phyloP scores from a whole-genome alignment of 2,888 invertebrate species.

The Amphiduros pacificus region DNA sequence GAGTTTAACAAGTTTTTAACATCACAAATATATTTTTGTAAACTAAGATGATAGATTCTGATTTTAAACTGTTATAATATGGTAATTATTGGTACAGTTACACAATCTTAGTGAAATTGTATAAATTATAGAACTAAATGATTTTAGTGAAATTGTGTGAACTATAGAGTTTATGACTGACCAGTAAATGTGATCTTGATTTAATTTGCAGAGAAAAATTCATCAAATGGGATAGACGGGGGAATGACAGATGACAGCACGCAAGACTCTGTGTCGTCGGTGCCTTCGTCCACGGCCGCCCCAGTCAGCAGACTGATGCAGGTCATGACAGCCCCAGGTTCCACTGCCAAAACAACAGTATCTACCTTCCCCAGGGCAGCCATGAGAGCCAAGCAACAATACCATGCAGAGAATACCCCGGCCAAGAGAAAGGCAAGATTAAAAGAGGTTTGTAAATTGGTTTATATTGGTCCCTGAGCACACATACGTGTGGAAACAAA shows the following conservation, averaged over 20 bases:
- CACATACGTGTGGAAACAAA: neutral
- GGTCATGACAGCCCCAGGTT: neutral
- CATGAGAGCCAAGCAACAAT: conserved; percentile 5
- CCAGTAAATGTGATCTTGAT: too few species aligned
- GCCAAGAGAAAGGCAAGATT: conserved; percentile 9
- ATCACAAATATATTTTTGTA: too few species aligned
- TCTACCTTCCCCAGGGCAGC: neutral
- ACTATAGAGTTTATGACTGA: too few species aligned
- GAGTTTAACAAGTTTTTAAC: too few species aligned
- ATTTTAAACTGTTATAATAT: neutral
- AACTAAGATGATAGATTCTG: too few species aligned
- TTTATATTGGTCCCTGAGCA: neutral
- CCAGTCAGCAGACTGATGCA: neutral
- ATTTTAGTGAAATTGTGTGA: too few species aligned
- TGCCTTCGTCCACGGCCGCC: neutral
- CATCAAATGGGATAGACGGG: conserved; percentile 7
- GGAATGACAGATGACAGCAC: conserved; percentile 1
- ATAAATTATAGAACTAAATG: neutral
- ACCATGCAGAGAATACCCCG: conserved; percentile 14
- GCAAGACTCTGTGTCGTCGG: conserved; percentile 7
- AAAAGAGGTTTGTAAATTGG: conserved; percentile 18
- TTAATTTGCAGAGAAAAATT: too few species aligned
- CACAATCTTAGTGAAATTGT: neutral
- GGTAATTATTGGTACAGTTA: neutral
- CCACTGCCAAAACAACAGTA: neutral